phyloP scores from a whole-genome alignment of 2,888 invertebrate genomes.

The Diachrysia chrysitis region DNA sequence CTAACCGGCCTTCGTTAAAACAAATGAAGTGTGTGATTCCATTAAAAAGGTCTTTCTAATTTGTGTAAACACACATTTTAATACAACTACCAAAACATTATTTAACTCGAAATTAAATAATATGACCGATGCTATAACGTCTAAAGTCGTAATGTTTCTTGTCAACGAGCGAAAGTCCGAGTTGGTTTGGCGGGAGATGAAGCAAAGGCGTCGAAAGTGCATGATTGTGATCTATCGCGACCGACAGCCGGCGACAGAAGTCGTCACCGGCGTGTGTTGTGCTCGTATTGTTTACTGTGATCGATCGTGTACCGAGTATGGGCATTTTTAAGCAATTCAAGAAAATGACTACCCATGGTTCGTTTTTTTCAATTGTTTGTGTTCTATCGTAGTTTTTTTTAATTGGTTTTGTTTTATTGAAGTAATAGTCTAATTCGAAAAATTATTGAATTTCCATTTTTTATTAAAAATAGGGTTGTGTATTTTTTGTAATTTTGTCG shows the following conservation, averaged over 20 bases:
- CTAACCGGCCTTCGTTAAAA: no score
- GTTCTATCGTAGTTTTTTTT: background rate
- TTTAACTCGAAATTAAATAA: constrained; percentile 9
- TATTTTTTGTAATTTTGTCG: no score
- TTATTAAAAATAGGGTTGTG: no score
- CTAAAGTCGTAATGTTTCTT: constrained; percentile 67
- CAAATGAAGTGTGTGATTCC: no score
- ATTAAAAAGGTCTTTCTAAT: background rate
- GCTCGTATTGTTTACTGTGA: constrained; percentile 52
- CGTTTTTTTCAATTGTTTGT: constrained; percentile 56
- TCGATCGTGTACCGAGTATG: constrained; percentile 65
- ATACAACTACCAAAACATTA: background rate
- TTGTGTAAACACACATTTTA: background rate
- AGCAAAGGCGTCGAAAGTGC: constrained; percentile 67
- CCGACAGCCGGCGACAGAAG: constrained; percentile 71
- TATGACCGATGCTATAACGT: constrained; percentile 29
- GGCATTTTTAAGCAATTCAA: constrained; percentile 86
- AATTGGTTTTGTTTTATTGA: background rate
- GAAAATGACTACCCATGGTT: constrained; percentile 82
- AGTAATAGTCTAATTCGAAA: background rate
- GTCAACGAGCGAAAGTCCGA: constrained; percentile 60
- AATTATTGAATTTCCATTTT: background rate
- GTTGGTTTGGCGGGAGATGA: constrained; percentile 61
- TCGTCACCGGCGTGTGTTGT: constrained; percentile 62
- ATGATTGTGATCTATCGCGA: constrained; percentile 70